Conservation (phyloP, 2,797 vertebrate species). For the Hybognathus amarus region DNA sequence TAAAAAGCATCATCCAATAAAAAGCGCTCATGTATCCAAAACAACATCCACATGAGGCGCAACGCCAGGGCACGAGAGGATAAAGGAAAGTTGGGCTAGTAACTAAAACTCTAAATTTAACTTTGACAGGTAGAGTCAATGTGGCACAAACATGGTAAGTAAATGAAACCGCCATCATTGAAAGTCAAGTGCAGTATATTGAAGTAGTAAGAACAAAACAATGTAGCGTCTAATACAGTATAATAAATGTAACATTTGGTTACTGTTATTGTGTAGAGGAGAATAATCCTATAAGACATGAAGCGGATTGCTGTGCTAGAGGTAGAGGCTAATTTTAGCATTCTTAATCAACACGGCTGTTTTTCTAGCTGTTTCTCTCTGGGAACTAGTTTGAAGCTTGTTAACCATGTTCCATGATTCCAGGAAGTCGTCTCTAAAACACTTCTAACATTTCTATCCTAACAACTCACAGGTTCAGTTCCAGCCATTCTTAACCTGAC, state of each 20-base stretch:
- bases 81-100: neutral
- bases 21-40: slow-evolving; percentile 28
- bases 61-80: neutral
- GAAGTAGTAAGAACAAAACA: neutral
- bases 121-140: slow-evolving; percentile 6
- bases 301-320: slow-evolving; percentile 7
- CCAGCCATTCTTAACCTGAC: neutral
- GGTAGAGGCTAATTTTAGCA: slow-evolving; percentile 33
- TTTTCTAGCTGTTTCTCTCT: slow-evolving; percentile 15
- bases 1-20: slow-evolving; percentile 19
- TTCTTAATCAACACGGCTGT: slow-evolving; percentile 17
- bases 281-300: slow-evolving; percentile 35
- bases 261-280: slow-evolving; percentile 27
- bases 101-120: neutral
- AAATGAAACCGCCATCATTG: neutral
- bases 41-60: neutral
- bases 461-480: neutral
- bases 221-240: neutral
- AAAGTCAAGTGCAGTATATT: neutral
- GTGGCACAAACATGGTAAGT: neutral
- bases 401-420: slow-evolving; percentile 26
- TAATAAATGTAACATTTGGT: neutral
- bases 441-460: neutral
- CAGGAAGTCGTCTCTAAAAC: slow-evolving; percentile 11
- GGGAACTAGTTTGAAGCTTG: slow-evolving; percentile 17